Conservation (phyloP, 2,113 vertebrate genomes). For the Xiphias gladius region DNA sequence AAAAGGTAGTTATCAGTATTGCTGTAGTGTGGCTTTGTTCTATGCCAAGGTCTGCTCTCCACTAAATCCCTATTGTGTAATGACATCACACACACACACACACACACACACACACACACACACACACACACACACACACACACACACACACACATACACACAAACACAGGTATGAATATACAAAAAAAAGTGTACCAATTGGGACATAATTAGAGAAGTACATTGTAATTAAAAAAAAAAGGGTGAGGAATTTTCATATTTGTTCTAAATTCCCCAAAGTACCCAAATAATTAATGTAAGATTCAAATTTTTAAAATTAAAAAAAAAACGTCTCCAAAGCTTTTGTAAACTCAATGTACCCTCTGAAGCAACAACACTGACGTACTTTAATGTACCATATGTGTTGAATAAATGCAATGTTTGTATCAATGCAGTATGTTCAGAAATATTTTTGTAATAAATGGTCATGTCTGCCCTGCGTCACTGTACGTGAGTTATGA, state of each 20-base stretch:
- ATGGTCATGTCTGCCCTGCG: background rate
- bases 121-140: background rate
- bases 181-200: background rate
- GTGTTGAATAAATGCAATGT: background rate
- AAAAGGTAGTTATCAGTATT: background rate
- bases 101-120: background rate
- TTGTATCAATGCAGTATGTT: background rate
- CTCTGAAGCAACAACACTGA: background rate
- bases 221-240: background rate
- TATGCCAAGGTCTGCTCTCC: background rate
- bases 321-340: background rate
- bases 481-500: background rate
- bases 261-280: conserved; percentile 9
- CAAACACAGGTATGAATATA: background rate
- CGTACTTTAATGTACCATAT: background rate
- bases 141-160: background rate
- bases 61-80: background rate
- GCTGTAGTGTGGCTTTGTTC: background rate
- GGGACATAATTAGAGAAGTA: conserved; percentile 5
- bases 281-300: conserved; percentile 13
- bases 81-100: background rate
- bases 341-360: background rate
- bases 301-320: background rate
- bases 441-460: background rate
- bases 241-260: conserved; percentile 4